phyloP scores from a whole-genome alignment of 2,797 vertebrate genomes.

The Pipistrellus pygmaeus region DNA sequence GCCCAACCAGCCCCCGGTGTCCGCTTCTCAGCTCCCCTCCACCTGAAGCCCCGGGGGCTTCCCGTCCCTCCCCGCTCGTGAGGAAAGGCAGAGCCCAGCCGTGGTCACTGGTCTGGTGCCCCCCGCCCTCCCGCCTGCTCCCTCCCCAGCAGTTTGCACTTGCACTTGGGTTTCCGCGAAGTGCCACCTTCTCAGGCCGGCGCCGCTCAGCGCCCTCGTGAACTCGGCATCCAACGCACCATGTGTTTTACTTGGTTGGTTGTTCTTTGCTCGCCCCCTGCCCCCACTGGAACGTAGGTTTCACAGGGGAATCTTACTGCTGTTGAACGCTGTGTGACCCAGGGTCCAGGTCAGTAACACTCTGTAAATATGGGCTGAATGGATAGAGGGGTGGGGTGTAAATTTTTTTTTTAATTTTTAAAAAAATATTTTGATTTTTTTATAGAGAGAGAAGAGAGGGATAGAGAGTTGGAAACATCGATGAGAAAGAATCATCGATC shows the following conservation, averaged over 20 bases:
- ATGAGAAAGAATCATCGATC: too few species aligned
- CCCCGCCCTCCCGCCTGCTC: background rate
- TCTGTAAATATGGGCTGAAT: background rate
- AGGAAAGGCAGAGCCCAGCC: background rate
- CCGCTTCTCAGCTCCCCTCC: background rate
- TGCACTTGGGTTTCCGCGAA: background rate
- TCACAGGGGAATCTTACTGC: background rate
- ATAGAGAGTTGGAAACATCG: too few species aligned
- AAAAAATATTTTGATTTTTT: too few species aligned
- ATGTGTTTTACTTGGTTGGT: background rate
- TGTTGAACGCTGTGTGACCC: too few species aligned
- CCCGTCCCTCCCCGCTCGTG: background rate
- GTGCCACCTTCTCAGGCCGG: background rate
- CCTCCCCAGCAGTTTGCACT: background rate
- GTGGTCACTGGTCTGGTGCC: background rate
- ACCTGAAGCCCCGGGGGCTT: background rate
- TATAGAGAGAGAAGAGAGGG: too few species aligned
- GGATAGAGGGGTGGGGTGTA: background rate
- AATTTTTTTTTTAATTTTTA: too few species aligned
- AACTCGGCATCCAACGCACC: background rate
- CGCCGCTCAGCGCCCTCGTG: background rate
- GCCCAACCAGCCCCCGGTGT: background rate
- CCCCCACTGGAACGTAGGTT: background rate
- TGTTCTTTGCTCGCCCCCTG: background rate
- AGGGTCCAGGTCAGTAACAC: too few species aligned